Base-by-base conservation (phyloP, 2,888 invertebrate genomes). In the Hydropsyche betteni region DNA sequence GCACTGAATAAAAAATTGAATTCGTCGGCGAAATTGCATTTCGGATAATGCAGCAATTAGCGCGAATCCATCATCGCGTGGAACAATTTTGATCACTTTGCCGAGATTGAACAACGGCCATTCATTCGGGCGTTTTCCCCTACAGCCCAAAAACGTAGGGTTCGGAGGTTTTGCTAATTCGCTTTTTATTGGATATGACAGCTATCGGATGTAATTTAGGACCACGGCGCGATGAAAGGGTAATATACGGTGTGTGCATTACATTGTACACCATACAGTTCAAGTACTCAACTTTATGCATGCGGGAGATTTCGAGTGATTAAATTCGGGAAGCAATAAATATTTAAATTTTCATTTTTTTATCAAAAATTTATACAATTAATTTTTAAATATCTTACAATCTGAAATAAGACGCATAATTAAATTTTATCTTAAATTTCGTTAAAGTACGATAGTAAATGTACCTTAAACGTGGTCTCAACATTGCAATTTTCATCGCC, bases 151-250 rank as follows among this genome's bases (percentile, higher is more conserved):
- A 64, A 64, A 44, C 44, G 44, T 10, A 10, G 44, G 44, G 44
- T 10, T 44, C 24, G 0, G 44, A 44, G 44, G 68, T 74, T 74
- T 75, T 74, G 69, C 77, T 79, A 77, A 79, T 79, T 76, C 74
- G 38, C 64, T 79, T 77, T 79, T 79, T 79, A 79, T 79, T 79
- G 77, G 77, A 74, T 79, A 74, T 76, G 79, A 77, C 79, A 77
- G 79, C 76, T 50, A 77, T 79, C 79, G 76, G 77, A 79, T 76
- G 76, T 74, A 77, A 77, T 79, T 79, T 76, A 64, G 75, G 53
- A 52, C 55, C 64, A 61, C 50, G 70, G 69, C 68, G 75, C 76
- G 72, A 68, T 74, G 69, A 74, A 72, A 72, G 72, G 72, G 72
- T 44, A 44, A 44, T 10, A 10, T 10, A 44, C 44, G 10, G 7